Evolutionary conservation across 2,888 invertebrate species (phyloP), one percentile per base, ranked within the genome.

Genomic region (Heteromurus nitidus): DNA sequence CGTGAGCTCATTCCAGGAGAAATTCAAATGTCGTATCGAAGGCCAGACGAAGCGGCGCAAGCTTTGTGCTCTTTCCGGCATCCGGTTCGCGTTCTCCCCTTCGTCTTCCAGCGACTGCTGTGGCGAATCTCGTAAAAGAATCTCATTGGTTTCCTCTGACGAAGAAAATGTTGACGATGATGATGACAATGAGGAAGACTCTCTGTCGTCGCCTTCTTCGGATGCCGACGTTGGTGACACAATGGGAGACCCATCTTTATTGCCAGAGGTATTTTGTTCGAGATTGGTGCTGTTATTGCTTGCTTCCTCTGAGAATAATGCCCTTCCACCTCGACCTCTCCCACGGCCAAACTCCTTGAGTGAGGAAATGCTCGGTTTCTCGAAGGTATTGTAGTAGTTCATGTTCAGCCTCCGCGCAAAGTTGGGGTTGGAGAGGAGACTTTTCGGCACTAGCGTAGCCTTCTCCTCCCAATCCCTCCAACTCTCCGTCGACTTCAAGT

Each of bases 1-100:
- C 16, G 47, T 69, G 13, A 84, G 69, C 31, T 70, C 53, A 55
- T 84, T 84, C 65, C 55, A 69, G 7, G 74, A 75, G 18, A 84
- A 22, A 31, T 84, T 84, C 24, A 84, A 68, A 30, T 73, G 24
- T 31, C 69, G 47, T 3, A 84, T 65, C n/a, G 82, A 65, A 11
- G 62, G 69, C 84, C 84, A 84, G 9, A 70, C 65, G 20, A 83
- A 7, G 11, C 64, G 11, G 1, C 62, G 26, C 5, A 76, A n/a
- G 31, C 53, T 68, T 2, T 76, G 68, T 1, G 76, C 68, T 2
- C 28, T 7, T 24, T 53, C 53, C 26, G 74, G 74, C 13, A 31
- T 7, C n/a, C 30, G 47, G 24, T 1, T 26, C 31, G 11, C 53
- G n/a, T 26, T 69, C 22, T 60, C 30, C 3, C 16, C 58, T 20